Evolutionary conservation across 2,888 invertebrate genomes (phyloP).

Genomic region (Xanthia icteritia): DNA sequence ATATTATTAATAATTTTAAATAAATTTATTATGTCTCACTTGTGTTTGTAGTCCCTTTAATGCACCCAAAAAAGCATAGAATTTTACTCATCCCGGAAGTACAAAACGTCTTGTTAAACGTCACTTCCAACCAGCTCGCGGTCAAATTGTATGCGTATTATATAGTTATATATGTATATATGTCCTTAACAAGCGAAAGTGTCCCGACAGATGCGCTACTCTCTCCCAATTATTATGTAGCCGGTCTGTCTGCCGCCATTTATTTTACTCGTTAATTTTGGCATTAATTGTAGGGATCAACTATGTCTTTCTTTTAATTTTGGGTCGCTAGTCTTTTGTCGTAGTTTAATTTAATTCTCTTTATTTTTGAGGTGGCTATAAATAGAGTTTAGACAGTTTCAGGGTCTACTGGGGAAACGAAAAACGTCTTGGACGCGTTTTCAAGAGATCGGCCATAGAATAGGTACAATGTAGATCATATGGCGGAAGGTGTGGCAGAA

Average conservation of each 20-base stretch:
- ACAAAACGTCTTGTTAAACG: slow-evolving; percentile 3
- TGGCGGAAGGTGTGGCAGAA: background rate
- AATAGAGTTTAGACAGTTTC: too few relatives aligned
- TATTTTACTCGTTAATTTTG: slow-evolving; percentile 34
- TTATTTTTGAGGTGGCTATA: background rate
- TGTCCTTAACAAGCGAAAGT: slow-evolving; percentile 60
- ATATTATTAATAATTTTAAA: too few relatives aligned
- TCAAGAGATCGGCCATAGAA: background rate
- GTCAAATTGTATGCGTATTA: slow-evolving; percentile 15
- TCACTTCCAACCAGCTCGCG: background rate
- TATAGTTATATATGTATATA: background rate
- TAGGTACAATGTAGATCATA: too few relatives aligned
- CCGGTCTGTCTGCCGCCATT: slow-evolving; percentile 1
- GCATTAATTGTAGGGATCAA: slow-evolving; percentile 13
- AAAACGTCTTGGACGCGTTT: background rate
- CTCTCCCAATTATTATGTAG: slow-evolving; percentile 55
- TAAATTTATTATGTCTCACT: too few relatives aligned
- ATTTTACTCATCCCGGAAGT: background rate
- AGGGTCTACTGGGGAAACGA: background rate
- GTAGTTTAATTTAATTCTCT: background rate
- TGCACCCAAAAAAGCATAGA: background rate
- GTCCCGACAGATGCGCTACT: slow-evolving; percentile 60
- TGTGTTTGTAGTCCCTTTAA: background rate
- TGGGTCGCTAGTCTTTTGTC: background rate
- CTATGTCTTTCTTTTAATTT: slow-evolving; percentile 9